These are phyloP conservation scores for Cephus runcator DNA, from an alignment of 2,888 invertebrate species.

Conservation along the genomic window DNA sequence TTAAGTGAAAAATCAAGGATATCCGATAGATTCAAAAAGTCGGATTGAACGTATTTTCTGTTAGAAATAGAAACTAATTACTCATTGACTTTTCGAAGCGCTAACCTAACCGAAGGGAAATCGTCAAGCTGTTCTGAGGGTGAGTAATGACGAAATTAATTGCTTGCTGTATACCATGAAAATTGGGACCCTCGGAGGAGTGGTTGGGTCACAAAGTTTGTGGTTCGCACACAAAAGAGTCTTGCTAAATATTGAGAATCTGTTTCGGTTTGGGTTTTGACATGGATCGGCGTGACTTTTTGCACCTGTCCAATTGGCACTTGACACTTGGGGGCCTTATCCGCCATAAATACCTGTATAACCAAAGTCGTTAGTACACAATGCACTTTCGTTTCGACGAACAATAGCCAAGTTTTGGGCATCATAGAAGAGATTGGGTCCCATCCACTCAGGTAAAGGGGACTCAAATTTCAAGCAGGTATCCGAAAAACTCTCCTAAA, in stretches of 20 bases:
- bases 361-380: neutral
- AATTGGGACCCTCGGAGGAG: neutral
- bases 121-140: neutral
- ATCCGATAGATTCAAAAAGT: neutral
- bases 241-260: neutral
- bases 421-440: neutral
- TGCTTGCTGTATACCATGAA: neutral
- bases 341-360: neutral
- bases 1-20: neutral
- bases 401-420: neutral
- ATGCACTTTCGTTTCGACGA: neutral
- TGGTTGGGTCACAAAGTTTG: neutral
- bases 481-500: slow-evolving; percentile 30
- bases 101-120: neutral
- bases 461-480: slow-evolving; percentile 23
- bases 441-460: neutral
- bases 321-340: neutral
- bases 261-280: neutral
- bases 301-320: neutral
- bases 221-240: neutral
- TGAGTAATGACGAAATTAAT: neutral
- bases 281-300: neutral
- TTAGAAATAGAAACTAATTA: neutral
- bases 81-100: neutral
- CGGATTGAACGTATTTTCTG: neutral